Evolutionary conservation across 2,888 invertebrate genomes (phyloP), one percentile per base, ranked within the genome.

Genomic region (Xanthorhoe designata): DNA sequence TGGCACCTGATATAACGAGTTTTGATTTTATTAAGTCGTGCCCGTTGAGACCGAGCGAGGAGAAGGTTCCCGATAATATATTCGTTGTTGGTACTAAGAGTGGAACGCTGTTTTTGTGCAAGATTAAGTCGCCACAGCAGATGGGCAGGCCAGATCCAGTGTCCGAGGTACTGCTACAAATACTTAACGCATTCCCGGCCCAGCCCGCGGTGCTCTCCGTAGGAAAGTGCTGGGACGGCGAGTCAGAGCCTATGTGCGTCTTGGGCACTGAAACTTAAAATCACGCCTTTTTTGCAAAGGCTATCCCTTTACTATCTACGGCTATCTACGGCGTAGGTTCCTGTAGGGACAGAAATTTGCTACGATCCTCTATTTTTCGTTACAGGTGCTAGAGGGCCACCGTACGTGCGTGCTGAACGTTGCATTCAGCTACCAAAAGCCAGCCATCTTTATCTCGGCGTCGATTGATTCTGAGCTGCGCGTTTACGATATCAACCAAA

Each of bases 401-500:
- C 69, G 76, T 0, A 84, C 87, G 0, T 90, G 90, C 17, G 81
- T 92, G 0, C 32, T 92, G 50, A 83, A 86, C 42, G 78, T 91
- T 0, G 83, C 82, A 0, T 92, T 92, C 64, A 88, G 86, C 42
- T 69, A 68, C 1, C 87, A 90, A 55, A 84, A 80, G 62, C 85
- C 89, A 0, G 86, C 85, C 0, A 68, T 90, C 0, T 89, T 92
- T 32, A 84, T 86, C 0, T 88, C 92, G 0, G 75, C 91, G 4
- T 88, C 91, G 0, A 88, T 89, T 49, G 91, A 91, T 56, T 87
- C 91, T 0, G 92, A 92, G 71, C 47, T 92, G 29, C 76, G 90
- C 3, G 70, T 93, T 0, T 92, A 90, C 68, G 84, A 89, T 69
- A 79, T 92, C 0, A 80, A 78, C 8, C 90, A 90, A 66, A 61